Base-by-base conservation (phyloP, 2,113 vertebrate genomes). In the Pelusios castaneus region DNA sequence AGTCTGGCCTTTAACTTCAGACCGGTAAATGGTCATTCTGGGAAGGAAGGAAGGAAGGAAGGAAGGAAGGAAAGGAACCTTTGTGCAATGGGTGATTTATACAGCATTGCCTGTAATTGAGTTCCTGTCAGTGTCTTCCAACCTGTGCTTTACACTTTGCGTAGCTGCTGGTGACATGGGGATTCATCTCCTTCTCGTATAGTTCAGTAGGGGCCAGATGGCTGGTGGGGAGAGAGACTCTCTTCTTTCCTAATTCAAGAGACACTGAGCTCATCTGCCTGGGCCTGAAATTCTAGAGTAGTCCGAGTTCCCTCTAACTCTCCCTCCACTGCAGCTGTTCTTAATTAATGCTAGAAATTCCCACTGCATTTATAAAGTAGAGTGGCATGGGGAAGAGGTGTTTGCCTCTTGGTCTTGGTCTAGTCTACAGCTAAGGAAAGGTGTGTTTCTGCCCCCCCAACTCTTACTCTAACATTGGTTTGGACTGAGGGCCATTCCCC, bases 371-470 rank as follows among this genome's bases (percentile, higher is more conserved):
- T 2, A 4, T 76, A 77, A 41, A 17, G 31, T 38, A 41, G 55
- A 79, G 82, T 76, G 73, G 41, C 27, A 29, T 1, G 25, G 12
- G 9, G 19, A 29, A 8, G 10, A 6, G 41, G 10, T 14, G 2
- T 16, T 25, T 45, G 10, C 22, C 45, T 14, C 38, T n/a, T n/a
- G n/a, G n/a, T 88, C 76, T 89, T 47, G 92, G 90, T 75, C 24
- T 12, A 16, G 56, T 21, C 91, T 94, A 89, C 94, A 86, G 67
- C 93, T 79, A 7, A 85, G 96, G 96, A 49, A 17, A 56, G 92
- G 95, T 94, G 93, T 45, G 88, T 94, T 88, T 78, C 93, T 96
- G 94, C 87, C 87, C 85, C 85, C 84, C 80, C 90, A 51, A 27
- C 13, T 14, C 51, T 51, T 51, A 51, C 51, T 11, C 51, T 51